A percentile compares a stretch with the other conserved stretches of the same genome.
These are phyloP conservation scores for Heliconius sara DNA, from an alignment of 2,888 invertebrate species.

Conservation along the genomic window DNA sequence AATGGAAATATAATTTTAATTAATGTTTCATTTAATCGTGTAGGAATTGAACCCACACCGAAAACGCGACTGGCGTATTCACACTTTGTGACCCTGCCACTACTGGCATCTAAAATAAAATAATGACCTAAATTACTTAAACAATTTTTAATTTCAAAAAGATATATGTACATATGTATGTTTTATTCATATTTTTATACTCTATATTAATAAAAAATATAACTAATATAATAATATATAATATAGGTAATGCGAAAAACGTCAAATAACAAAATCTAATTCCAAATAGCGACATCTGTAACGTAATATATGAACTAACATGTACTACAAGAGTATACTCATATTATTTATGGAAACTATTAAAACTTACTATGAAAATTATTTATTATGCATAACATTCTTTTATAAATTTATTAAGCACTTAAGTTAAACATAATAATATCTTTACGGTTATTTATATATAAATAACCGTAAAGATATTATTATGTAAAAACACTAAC, in stretches of 20 bases:
- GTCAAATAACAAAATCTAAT: neutral
- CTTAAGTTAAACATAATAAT: neutral
- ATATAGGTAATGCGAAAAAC: neutral
- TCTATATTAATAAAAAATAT: too few relatives aligned
- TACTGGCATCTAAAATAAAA: too few relatives aligned
- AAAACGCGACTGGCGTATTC: too few relatives aligned
- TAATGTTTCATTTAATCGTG: neutral
- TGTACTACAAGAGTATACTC: neutral
- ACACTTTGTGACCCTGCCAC: too few relatives aligned
- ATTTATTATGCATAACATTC: neutral
- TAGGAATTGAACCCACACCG: too few relatives aligned
- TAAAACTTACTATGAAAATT: neutral
- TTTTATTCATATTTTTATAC: too few relatives aligned
- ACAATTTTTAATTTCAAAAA: too few relatives aligned
- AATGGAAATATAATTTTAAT: neutral
- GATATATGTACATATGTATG: too few relatives aligned
- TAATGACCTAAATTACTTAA: too few relatives aligned
- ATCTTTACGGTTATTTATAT: too few relatives aligned
- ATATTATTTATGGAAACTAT: neutral
- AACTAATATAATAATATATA: too few relatives aligned
- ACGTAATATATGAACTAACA: neutral
- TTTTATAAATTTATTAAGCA: neutral
- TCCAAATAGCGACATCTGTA: slow-evolving; percentile 24
- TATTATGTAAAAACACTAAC: neutral
- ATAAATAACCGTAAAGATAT: neutral